Base-by-base conservation (phyloP, 2,113 vertebrate species). In the Madoqua kirkii region DNA sequence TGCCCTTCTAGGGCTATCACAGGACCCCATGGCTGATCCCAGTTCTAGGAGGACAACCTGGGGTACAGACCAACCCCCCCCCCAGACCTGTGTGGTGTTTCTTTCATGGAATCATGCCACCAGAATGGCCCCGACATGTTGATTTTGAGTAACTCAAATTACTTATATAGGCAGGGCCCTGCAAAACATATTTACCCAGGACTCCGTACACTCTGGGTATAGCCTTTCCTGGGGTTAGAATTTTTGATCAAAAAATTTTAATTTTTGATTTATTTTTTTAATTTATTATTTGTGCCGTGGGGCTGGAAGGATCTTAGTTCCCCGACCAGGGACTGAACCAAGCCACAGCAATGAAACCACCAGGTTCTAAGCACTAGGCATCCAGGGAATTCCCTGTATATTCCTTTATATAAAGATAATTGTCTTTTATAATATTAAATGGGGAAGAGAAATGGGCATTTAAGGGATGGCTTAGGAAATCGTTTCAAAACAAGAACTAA, bases 231-330 rank as follows among this genome's bases (percentile, higher is more conserved):
- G 11, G 2, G 85, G 27, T 79, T 33, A 23, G 64, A 40, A 87
- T 81, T 27, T 89, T 25, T 82, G 1, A 40, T n/a, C 2, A 25
- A 31, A 71, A 40, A 8, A 5, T 40, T 23, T 74, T 10, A 5
- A 5, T 82, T 83, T 54, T 89, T n/a, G 12, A 21, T 82, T 52
- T 19, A 52, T 23, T 36, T 25, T 54, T 82, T 78, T 2, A 4
- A 67, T n/a, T 67, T 40, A 74, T 54, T 52, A n/a, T 7, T 81
- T 2, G 4, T n/a, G 31, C 50, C 3, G 0, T 2, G 0, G 5
- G 3, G 48, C 48, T 81, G 31, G 16, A 6, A 6, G 48, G 78
- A 52, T 81, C 78, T 81, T 52, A 81, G 50, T 36, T 54, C 19
- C 12, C 50, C 1, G 1, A 3, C 79, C 7, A 54, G 79, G 50